A percentile compares a stretch with the other conserved stretches of the same genome.
phyloP scores from a whole-genome alignment of 2,113 vertebrate species.

The Mixornis gularis region DNA sequence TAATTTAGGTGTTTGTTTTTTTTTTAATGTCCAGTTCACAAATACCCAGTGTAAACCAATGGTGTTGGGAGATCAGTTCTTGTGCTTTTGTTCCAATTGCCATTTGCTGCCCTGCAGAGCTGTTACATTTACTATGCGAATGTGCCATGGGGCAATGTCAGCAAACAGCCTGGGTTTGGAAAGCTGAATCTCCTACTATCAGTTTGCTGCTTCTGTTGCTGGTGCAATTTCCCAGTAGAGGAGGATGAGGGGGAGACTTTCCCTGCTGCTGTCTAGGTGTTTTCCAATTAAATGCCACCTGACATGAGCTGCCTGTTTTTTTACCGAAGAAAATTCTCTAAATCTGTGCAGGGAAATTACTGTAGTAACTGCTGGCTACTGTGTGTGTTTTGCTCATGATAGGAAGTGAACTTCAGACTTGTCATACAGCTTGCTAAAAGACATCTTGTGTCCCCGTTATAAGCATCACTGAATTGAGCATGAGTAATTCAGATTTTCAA shows the following conservation, averaged over 20 bases:
- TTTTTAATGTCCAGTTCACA: not conserved
- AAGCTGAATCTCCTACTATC: not conserved
- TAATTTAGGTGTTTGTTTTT: not conserved
- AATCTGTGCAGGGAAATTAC: not conserved
- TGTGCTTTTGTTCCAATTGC: not conserved
- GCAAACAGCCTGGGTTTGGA: not conserved
- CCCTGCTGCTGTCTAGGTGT: not conserved
- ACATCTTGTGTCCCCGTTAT: not conserved
- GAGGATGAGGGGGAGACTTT: not conserved
- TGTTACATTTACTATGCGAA: not conserved
- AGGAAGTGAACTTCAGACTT: not conserved
- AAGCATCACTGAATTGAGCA: not conserved
- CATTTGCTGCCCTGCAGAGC: not conserved
- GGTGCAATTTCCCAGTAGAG: not conserved
- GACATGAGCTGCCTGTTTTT: not conserved
- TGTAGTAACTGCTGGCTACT: not conserved
- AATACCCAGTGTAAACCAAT: not conserved
- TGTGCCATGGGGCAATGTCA: not conserved
- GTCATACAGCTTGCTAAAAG: not conserved
- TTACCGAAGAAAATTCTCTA: not conserved
- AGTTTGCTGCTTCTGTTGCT: not conserved
- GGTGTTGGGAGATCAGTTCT: not conserved
- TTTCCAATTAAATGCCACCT: not conserved
- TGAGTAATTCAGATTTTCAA: not conserved
- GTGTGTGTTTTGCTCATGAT: not conserved